phyloP scores from a whole-genome alignment of 2,888 invertebrate genomes.

The Bombyx huttoni region DNA sequence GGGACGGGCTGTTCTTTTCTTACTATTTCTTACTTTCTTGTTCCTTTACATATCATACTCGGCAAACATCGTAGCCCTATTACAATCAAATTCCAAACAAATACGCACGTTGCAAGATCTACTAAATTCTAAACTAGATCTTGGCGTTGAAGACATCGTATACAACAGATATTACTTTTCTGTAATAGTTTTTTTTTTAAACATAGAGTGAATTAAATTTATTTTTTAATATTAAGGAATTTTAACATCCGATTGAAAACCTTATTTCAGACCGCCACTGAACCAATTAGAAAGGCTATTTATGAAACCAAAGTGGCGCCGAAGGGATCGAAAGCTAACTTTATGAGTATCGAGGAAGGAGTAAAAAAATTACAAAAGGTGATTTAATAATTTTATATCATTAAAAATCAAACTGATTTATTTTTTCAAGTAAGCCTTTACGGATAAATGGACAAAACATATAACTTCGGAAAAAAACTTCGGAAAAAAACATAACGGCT shows the following conservation, averaged over 20 bases:
- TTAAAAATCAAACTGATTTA: too few species aligned
- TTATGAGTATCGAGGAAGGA: slow-evolving; percentile 72
- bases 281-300: slow-evolving; percentile 64
- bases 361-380: slow-evolving; percentile 53
- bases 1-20: slow-evolving; percentile 74
- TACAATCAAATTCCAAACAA: slow-evolving; percentile 78
- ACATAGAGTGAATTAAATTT: background rate
- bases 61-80: slow-evolving; percentile 79
- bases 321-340: slow-evolving; percentile 67
- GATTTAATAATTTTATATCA: background rate
- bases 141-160: slow-evolving; percentile 77
- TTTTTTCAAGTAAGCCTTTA: too few species aligned
- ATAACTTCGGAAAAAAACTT: too few species aligned
- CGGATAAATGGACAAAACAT: too few species aligned
- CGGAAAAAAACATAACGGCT: too few species aligned
- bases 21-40: slow-evolving; percentile 73
- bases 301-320: slow-evolving; percentile 74
- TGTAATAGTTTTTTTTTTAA: slow-evolving; percentile 36
- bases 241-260: background rate
- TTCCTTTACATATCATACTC: slow-evolving; percentile 82
- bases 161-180: slow-evolving; percentile 76
- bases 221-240: too few species aligned
- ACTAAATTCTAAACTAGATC: slow-evolving; percentile 74
- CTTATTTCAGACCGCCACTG: slow-evolving; percentile 52
- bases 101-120: slow-evolving; percentile 76